phyloP scores from a whole-genome alignment of 2,888 invertebrate genomes.

The Diadegma fenestrale region DNA sequence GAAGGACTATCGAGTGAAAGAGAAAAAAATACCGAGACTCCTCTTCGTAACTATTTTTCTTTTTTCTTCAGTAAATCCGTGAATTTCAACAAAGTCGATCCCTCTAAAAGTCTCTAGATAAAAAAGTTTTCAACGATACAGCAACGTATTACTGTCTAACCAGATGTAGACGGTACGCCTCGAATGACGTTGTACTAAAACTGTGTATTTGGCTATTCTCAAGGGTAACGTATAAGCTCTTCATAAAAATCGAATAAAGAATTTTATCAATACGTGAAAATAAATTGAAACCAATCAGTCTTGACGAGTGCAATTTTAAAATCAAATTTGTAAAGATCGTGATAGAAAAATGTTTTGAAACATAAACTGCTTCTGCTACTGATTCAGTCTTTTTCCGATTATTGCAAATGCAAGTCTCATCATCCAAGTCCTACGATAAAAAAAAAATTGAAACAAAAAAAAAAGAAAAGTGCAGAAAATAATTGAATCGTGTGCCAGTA shows the following conservation, averaged over 20 bases:
- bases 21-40: constrained; percentile 24
- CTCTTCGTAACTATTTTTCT: constrained; percentile 42
- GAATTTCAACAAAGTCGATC: constrained; percentile 61
- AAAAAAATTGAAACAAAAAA: too few species aligned
- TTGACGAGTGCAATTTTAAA: neutral
- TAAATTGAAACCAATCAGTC: neutral
- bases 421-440: neutral
- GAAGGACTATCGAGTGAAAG: constrained; percentile 52
- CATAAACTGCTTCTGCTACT: neutral
- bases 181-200: neutral
- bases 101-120: constrained; percentile 40
- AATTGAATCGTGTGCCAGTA: neutral
- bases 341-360: neutral
- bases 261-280: neutral
- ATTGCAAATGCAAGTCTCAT: too few species aligned
- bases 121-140: constrained; percentile 24
- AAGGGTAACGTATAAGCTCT: neutral
- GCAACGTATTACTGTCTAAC: neutral
- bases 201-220: neutral
- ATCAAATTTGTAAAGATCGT: neutral
- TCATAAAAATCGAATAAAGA: neutral
- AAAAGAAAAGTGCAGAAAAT: neutral
- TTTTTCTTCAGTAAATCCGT: constrained; percentile 31
- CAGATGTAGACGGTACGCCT: neutral
- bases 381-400: too few species aligned